These are phyloP conservation scores for Phycodurus eques DNA, from an alignment of 2,113 vertebrate species.

Conservation along the genomic window DNA sequence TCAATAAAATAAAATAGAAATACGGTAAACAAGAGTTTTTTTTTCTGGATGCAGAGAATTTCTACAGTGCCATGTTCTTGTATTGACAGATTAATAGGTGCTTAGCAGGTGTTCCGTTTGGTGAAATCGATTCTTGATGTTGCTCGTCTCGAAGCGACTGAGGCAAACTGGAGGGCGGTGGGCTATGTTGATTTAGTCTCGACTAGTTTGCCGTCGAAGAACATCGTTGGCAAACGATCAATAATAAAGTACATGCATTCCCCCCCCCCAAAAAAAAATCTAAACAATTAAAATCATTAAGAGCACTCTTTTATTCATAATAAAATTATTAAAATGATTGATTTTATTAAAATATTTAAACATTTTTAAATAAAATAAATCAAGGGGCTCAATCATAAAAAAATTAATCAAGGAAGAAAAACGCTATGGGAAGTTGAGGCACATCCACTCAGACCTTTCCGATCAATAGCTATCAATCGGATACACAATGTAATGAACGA, in stretches of 20 bases:
- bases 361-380: too few relatives aligned
- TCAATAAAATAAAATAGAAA: neutral
- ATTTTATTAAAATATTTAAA: too few relatives aligned
- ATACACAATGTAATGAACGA: too few relatives aligned
- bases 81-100: neutral
- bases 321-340: too few relatives aligned
- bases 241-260: neutral
- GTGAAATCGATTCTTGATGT: neutral
- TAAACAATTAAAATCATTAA: too few relatives aligned
- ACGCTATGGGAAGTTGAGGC: too few relatives aligned
- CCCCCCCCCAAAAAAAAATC: too few relatives aligned
- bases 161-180: neutral
- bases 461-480: too few relatives aligned
- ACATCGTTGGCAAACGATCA: neutral
- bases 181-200: neutral
- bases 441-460: too few relatives aligned
- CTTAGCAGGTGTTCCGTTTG: neutral
- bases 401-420: too few relatives aligned
- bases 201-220: neutral
- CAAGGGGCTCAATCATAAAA: too few relatives aligned
- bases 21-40: neutral
- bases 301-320: too few relatives aligned
- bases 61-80: neutral
- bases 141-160: neutral
- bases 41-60: slow-evolving; percentile 18